Percentiles rank a stretch among this genome's conserved stretches.
Evolutionary conservation across 2,888 invertebrate species (phyloP).

Genomic region (Isotomurus palustris): DNA sequence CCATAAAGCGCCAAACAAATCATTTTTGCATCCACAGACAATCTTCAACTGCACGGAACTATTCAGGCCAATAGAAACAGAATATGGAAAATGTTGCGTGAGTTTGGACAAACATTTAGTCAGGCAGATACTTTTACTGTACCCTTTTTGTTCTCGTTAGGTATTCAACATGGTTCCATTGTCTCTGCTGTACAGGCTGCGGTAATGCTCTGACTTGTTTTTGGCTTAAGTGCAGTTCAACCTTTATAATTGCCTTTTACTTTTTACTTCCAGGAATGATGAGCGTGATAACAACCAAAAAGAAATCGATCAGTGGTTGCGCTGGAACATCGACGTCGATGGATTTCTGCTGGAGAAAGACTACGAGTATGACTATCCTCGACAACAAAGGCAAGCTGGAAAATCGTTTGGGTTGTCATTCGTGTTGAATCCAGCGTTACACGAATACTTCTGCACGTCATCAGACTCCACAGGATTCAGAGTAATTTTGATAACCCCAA

Average conservation of each 20-base stretch:
- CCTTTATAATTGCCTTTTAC: too few species aligned
- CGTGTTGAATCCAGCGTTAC: constrained; percentile 22
- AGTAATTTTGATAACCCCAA: constrained; percentile 13
- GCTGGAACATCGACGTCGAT: background rate
- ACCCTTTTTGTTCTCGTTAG: too few species aligned
- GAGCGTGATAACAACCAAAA: background rate
- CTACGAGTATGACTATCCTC: constrained; percentile 8
- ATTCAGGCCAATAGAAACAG: constrained; percentile 72
- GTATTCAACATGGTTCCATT: constrained; percentile 71
- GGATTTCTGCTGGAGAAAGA: background rate
- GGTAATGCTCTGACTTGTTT: background rate
- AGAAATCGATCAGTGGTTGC: background rate
- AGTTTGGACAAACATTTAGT: too few species aligned
- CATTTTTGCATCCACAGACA: constrained; percentile 49
- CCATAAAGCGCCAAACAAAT: too few species aligned
- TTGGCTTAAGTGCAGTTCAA: background rate
- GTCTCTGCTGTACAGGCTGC: constrained; percentile 39
- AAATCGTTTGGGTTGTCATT: constrained; percentile 30
- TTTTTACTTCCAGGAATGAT: background rate
- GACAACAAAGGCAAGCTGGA: constrained; percentile 22
- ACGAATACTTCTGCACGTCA: constrained; percentile 30
- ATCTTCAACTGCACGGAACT: constrained; percentile 61
- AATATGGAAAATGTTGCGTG: constrained; percentile 75
- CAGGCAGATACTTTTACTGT: too few species aligned
- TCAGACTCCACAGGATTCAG: constrained; percentile 26